Percentiles rank a stretch among this genome's conserved stretches.
These are phyloP conservation scores for Alaudala cheleensis DNA, from an alignment of 2,113 vertebrate species.

Conservation along the genomic window DNA sequence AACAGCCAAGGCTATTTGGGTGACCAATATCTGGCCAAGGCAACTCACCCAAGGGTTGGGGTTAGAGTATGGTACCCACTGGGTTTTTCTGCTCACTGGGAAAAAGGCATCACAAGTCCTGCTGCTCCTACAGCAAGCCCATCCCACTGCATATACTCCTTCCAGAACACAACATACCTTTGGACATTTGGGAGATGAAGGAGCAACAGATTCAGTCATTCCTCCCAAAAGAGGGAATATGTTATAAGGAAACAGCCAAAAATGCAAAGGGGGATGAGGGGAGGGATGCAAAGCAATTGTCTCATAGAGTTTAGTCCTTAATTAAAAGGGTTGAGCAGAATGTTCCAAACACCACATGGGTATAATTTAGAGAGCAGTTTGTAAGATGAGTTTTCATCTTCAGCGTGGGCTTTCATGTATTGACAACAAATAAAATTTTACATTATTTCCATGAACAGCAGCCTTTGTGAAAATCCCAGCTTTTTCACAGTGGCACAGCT, in stretches of 20 bases:
- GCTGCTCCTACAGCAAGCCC: neutral
- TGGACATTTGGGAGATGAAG: neutral
- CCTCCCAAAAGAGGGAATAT: neutral
- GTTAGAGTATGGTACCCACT: rapidly evolving
- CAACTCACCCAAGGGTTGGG: neutral
- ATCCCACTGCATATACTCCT: neutral
- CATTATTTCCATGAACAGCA: neutral
- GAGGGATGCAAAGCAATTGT: neutral
- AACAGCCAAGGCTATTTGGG: neutral
- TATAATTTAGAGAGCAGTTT: conserved; percentile 14
- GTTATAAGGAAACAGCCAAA: neutral
- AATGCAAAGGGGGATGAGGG: neutral
- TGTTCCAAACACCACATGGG: neutral
- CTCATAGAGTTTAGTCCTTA: neutral
- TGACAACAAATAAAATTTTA: neutral
- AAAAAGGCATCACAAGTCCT: neutral
- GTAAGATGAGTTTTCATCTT: conserved; percentile 2
- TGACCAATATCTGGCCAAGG: neutral
- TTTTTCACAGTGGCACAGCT: neutral
- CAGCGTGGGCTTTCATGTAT: neutral
- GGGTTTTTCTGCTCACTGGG: neutral
- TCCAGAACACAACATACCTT: neutral
- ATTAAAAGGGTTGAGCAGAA: conserved; percentile 23
- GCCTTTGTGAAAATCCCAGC: neutral
- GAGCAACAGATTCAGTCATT: neutral